These are phyloP conservation scores for Poeciliopsis prolifica DNA, from an alignment of 2,113 vertebrate genomes.

Conservation along the genomic window DNA sequence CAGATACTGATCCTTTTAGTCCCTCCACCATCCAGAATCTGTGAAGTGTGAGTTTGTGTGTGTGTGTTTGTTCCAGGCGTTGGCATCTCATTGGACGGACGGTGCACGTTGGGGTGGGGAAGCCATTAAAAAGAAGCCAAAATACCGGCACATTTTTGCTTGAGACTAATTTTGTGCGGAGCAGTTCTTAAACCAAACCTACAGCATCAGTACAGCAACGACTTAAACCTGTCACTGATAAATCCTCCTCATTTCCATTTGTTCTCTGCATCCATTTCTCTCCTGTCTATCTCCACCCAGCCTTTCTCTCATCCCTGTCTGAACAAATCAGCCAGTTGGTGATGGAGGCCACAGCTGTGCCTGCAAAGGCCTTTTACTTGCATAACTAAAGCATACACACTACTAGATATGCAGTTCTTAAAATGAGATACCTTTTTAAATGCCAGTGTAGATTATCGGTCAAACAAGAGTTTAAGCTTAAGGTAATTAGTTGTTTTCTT, in stretches of 20 bases:
- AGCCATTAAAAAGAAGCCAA: constrained; percentile 22
- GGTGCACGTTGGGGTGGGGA: constrained; percentile 14
- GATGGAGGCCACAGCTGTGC: constrained; percentile 56
- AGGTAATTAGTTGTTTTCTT: no score
- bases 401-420: no score
- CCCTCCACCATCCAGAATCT: neutral
- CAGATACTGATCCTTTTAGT: constrained; percentile 38
- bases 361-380: neutral
- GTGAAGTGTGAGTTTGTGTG: neutral
- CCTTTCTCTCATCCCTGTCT: constrained; percentile 12
- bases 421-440: neutral
- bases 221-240: neutral
- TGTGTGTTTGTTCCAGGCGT: constrained; percentile 33
- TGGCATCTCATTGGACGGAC: constrained; percentile 32
- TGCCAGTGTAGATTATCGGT: neutral
- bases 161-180: neutral
- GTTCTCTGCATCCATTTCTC: constrained; percentile 4
- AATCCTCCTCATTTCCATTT: constrained; percentile 15
- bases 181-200: neutral
- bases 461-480: no score
- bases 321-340: constrained; percentile 19
- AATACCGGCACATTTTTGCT: neutral
- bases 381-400: neutral
- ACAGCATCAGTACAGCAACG: no score
- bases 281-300: constrained; percentile 23